These are phyloP conservation scores for Andrena trimmerana DNA, from an alignment of 2,888 invertebrate species.

Conservation along the genomic window DNA sequence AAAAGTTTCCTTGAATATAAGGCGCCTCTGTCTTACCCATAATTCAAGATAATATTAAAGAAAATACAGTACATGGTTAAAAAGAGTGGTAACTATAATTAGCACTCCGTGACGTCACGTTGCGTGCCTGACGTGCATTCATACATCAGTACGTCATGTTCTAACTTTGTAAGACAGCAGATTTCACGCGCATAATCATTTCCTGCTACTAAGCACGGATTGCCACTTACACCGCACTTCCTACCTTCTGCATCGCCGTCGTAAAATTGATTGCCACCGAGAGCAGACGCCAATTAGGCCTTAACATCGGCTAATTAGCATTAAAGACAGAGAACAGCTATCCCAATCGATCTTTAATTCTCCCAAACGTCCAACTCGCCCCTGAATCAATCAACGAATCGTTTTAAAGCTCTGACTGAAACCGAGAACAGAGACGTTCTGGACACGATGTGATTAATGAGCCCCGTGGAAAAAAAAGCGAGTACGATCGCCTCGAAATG, in stretches of 20 bases:
- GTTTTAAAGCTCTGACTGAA: not conserved
- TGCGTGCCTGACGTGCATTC: slow-evolving; percentile 5
- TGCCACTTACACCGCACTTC: not conserved
- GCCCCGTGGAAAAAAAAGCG: not conserved
- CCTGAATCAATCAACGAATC: not conserved
- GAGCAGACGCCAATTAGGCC: not conserved
- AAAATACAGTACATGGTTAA: not conserved
- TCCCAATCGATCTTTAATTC: not conserved
- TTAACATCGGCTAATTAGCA: not conserved
- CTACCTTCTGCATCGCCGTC: not conserved
- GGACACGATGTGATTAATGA: slow-evolving; percentile 57
- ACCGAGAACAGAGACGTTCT: not conserved
- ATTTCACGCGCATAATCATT: not conserved
- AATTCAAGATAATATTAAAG: not conserved
- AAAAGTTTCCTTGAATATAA: not conserved
- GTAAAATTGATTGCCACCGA: not conserved
- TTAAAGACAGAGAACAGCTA: not conserved
- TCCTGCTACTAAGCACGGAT: not conserved
- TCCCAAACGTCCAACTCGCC: not conserved
- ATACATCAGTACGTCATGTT: slow-evolving; percentile 15
- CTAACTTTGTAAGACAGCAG: not conserved
- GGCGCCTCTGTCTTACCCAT: no score
- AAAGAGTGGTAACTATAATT: slow-evolving; percentile 7
- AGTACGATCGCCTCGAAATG: slow-evolving; percentile 25
- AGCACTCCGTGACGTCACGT: slow-evolving; percentile 17